These are phyloP conservation scores for Leptinotarsa texana DNA, from an alignment of 1,140 invertebrate genomes.

Conservation along the genomic window DNA sequence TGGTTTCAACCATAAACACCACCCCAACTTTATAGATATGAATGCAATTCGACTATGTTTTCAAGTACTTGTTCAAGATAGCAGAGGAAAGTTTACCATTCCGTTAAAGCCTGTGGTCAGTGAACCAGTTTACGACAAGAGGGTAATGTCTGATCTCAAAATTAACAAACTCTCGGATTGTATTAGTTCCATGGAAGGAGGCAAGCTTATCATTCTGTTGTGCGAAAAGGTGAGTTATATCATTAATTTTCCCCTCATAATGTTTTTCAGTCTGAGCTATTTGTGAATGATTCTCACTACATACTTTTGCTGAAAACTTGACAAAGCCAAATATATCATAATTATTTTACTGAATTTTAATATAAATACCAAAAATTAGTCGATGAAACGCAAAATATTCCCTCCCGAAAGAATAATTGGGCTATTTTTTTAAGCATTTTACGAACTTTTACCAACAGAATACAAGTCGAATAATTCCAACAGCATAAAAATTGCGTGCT, in stretches of 20 bases:
- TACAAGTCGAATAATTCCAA: too few species aligned
- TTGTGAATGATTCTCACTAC: not conserved
- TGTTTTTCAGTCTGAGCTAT: not conserved
- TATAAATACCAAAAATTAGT: too few species aligned
- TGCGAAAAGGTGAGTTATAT: conserved; percentile 80
- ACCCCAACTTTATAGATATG: conserved; percentile 85
- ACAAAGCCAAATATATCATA: too few species aligned
- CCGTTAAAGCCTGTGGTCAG: conserved; percentile 83
- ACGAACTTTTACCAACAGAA: too few species aligned
- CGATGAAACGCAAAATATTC: too few species aligned
- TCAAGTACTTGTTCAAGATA: conserved; percentile 86
- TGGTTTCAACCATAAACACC: conserved; percentile 83
- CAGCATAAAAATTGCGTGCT: too few species aligned
- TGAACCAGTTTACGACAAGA: conserved; percentile 93
- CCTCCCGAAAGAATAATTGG: too few species aligned
- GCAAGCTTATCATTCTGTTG: conserved; percentile 85
- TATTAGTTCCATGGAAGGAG: conserved; percentile 78
- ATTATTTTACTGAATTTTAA: too few species aligned
- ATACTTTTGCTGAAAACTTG: too few species aligned
- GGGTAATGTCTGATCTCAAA: conserved; percentile 90
- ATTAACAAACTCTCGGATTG: conserved; percentile 86
- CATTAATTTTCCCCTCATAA: not conserved
- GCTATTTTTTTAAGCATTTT: too few species aligned
- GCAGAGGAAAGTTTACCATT: conserved; percentile 75
- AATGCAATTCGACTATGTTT: conserved; percentile 92